phyloP scores from a whole-genome alignment of 2,797 vertebrate species.

The Valencia hispanica region DNA sequence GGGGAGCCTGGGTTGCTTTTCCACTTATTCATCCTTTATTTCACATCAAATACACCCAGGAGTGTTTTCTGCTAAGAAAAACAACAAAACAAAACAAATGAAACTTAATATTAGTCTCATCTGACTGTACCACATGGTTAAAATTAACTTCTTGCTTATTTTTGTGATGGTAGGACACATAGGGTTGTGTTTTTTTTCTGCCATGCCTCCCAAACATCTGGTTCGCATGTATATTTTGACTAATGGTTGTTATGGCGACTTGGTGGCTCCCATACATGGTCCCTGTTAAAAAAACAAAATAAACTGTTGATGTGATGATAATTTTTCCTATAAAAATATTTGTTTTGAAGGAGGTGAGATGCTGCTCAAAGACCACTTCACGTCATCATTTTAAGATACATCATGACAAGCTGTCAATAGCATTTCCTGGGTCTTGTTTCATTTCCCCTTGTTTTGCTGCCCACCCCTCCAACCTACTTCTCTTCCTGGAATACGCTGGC shows the following conservation, averaged over 20 bases:
- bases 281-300: not conserved
- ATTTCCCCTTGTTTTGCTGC: conserved; percentile 59
- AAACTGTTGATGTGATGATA: not conserved
- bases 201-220: not conserved
- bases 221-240: not conserved
- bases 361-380: conserved; percentile 21
- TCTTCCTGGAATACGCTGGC: conserved; percentile 76
- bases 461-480: conserved; percentile 43
- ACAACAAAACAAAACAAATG: too few relatives aligned
- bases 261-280: not conserved
- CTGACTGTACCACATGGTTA: not conserved
- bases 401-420: conserved; percentile 49
- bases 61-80: too few relatives aligned
- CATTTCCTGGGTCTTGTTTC: conserved; percentile 59
- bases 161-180: not conserved
- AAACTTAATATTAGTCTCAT: not conserved
- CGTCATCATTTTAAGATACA: conserved; percentile 27
- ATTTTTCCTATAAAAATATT: not conserved
- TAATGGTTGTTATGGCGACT: not conserved
- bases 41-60: too few relatives aligned
- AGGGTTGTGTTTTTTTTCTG: not conserved
- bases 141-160: not conserved
- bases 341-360: conserved; percentile 18
- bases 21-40: too few relatives aligned
- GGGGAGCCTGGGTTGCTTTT: too few relatives aligned